Evolutionary conservation across 2,113 vertebrate species (phyloP).

Genomic region (human (Homo sapiens)): GRCh38 chr1:183261001-183261500

Average conservation of each 20-base stretch:
- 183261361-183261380: background rate
- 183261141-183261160: background rate
- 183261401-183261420: background rate
- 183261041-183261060: constrained; percentile 92
- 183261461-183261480: background rate
- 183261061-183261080: constrained; percentile 91
- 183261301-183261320: constrained; percentile 87
- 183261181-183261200: constrained; percentile 67
- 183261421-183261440: background rate
- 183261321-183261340: background rate
- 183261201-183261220: constrained; percentile 97
- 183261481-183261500: background rate
- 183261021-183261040: constrained; percentile 95
- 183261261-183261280: constrained; percentile 97
- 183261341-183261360: background rate
- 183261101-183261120: accelerated
- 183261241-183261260: constrained; percentile 94
- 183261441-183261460: background rate
- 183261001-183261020: constrained; percentile 99
- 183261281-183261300: constrained; percentile 98
- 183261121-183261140: background rate
- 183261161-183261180: background rate
- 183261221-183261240: constrained; percentile 98
- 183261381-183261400: background rate
- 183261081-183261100: background rate